Conservation (phyloP, 1,140 invertebrate genomes). For the Micrasema minimum region DNA sequence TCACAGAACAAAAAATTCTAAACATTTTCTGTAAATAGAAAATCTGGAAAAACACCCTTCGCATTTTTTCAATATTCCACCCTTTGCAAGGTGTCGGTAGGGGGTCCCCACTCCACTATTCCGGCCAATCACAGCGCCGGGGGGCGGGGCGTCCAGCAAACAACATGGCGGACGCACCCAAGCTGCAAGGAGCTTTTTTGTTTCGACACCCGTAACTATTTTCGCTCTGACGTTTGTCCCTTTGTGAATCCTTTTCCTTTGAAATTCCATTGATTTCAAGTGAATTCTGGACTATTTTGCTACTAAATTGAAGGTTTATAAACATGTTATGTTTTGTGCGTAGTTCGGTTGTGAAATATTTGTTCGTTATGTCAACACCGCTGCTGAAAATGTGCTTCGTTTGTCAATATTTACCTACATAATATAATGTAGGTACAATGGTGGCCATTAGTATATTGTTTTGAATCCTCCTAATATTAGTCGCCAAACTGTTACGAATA, state of each 20-base stretch:
- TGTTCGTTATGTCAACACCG: too few relatives aligned
- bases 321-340: too few relatives aligned
- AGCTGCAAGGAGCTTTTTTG: conserved; percentile 49
- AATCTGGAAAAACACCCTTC: conserved; percentile 25
- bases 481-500: too few relatives aligned
- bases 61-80: conserved; percentile 40
- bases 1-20: too few relatives aligned
- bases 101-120: background rate
- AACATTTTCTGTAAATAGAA: conserved; percentile 1
- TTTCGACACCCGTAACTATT: conserved; percentile 48
- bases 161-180: conserved; percentile 53
- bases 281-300: background rate
- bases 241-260: conserved; percentile 17
- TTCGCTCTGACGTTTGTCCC: conserved; percentile 48
- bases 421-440: too few relatives aligned
- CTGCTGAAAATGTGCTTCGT: too few relatives aligned
- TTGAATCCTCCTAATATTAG: too few relatives aligned
- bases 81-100: conserved; percentile 1
- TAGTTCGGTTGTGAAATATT: too few relatives aligned
- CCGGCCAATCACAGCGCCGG: conserved; percentile 41
- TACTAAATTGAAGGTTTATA: too few relatives aligned
- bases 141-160: conserved; percentile 48
- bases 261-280: background rate
- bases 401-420: too few relatives aligned
- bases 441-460: too few relatives aligned